Percentiles rank a stretch among this genome's conserved stretches.
phyloP scores from a whole-genome alignment of 2,888 invertebrate species.

The Carabus problematicus region DNA sequence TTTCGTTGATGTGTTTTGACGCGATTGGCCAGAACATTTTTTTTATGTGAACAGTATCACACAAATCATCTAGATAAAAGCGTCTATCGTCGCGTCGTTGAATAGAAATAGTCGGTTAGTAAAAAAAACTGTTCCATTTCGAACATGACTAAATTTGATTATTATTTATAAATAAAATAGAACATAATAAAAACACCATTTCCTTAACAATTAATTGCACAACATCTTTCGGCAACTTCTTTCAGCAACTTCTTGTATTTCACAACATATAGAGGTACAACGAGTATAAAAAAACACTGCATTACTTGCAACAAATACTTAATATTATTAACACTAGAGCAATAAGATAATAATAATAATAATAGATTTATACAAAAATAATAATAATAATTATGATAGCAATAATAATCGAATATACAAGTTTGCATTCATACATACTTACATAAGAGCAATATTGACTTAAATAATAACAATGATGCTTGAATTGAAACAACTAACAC shows the following conservation, averaged over 20 bases:
- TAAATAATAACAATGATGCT: background rate
- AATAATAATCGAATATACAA: background rate
- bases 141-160: slow-evolving; percentile 25
- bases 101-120: slow-evolving; percentile 7
- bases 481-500: background rate
- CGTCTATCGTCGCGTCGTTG: background rate
- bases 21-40: no score
- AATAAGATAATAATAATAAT: no score
- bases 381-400: background rate
- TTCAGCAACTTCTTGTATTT: slow-evolving; percentile 25
- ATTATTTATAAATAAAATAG: slow-evolving; percentile 31
- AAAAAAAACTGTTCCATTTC: background rate
- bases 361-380: slow-evolving; percentile 5
- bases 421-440: background rate
- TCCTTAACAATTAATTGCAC: slow-evolving; percentile 36
- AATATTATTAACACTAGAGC: slow-evolving; percentile 10
- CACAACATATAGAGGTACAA: slow-evolving; percentile 31
- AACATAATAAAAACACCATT: slow-evolving; percentile 37
- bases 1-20: no score
- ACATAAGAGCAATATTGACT: background rate
- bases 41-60: no score
- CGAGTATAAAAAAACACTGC: slow-evolving; percentile 21
- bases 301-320: slow-evolving; percentile 12
- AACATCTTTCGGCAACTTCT: slow-evolving; percentile 20
- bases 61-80: no score